Conservation (phyloP, 2,113 vertebrate species). For the Vulpes lagopus region DNA sequence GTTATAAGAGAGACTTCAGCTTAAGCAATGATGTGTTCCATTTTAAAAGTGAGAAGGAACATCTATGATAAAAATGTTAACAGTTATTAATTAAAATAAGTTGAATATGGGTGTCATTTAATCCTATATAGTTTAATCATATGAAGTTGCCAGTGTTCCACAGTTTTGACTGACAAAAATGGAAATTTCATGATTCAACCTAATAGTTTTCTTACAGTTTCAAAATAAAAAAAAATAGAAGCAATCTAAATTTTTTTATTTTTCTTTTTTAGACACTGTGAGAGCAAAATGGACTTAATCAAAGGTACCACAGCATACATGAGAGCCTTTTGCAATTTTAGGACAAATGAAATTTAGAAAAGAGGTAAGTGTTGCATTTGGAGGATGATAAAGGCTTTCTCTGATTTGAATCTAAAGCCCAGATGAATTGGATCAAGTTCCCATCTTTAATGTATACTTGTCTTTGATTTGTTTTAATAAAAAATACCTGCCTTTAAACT, state of each 20-base stretch:
- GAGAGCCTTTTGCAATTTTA: not conserved
- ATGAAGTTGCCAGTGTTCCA: not conserved
- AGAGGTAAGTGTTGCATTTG: not conserved
- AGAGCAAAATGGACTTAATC: not conserved
- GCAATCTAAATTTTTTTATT: not conserved
- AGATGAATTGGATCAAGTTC: not conserved
- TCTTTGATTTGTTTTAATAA: not conserved
- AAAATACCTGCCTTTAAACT: not conserved
- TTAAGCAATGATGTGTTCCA: not conserved
- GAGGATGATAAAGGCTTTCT: not conserved
- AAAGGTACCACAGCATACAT: not conserved
- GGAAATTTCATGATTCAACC: not conserved
- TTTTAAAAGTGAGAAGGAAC: constrained; percentile 7
- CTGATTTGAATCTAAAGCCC: not conserved
- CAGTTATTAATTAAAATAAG: not conserved
- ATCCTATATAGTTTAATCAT: not conserved
- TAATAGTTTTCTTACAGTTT: constrained; percentile 29
- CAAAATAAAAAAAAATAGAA: not conserved
- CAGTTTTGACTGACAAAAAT: not conserved
- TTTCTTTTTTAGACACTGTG: not conserved
- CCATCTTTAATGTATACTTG: not conserved
- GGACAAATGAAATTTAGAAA: not conserved
- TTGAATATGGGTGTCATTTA: not conserved
- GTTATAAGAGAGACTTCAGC: not conserved
- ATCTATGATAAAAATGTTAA: not conserved